A percentile compares a stretch with the other conserved stretches of the same genome.
phyloP scores from a whole-genome alignment of 2,797 vertebrate genomes.

The Fratercula arctica region DNA sequence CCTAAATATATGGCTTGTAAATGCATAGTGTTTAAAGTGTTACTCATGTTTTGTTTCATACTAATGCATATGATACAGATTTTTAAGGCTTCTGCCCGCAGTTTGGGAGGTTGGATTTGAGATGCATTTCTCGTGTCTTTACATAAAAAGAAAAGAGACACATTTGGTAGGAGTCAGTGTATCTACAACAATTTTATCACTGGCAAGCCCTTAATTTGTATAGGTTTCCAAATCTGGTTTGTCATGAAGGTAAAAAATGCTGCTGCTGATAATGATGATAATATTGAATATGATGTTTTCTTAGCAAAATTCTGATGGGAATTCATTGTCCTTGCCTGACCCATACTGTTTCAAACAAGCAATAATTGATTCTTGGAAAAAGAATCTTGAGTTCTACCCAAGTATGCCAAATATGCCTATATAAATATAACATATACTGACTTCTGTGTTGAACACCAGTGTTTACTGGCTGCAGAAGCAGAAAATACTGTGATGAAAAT shows the following conservation, averaged over 20 bases:
- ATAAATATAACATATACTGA: neutral
- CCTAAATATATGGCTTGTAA: neutral
- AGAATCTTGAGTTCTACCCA: neutral
- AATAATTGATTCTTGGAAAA: neutral
- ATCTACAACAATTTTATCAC: neutral
- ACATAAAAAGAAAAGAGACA: neutral
- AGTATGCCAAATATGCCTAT: neutral
- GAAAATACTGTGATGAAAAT: neutral
- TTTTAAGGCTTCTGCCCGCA: neutral
- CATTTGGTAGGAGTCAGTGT: neutral
- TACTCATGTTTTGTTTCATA: neutral
- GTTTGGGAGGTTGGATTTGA: neutral
- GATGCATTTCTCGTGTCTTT: neutral
- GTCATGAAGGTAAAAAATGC: neutral
- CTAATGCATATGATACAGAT: neutral
- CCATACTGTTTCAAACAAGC: neutral
- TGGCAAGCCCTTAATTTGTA: neutral
- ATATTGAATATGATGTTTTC: neutral
- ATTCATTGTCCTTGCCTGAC: neutral
- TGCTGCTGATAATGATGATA: neutral
- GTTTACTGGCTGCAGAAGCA: neutral
- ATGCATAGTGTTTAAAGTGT: neutral
- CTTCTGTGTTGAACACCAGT: neutral
- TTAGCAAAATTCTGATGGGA: neutral
- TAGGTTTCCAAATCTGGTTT: neutral